These are phyloP conservation scores for Drosophila kanapiae DNA, from an alignment of 1,140 invertebrate species.

Conservation along the genomic window DNA sequence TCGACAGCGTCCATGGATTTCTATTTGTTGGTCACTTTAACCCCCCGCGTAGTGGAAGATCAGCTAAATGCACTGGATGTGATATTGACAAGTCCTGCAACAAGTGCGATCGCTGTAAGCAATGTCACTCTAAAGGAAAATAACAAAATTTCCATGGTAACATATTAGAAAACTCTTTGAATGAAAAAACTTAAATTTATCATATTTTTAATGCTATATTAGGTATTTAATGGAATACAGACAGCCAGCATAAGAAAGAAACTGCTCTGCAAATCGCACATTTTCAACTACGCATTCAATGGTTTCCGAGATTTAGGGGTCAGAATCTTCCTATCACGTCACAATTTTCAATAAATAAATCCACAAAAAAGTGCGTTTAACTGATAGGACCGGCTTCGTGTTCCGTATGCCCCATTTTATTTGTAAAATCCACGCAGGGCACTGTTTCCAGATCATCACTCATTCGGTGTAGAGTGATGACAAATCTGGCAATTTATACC, in stretches of 20 bases:
- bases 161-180: not conserved
- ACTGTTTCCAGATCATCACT: no score
- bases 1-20: slow-evolving; percentile 37
- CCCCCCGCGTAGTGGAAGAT: not conserved
- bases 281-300: no score
- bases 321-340: no score
- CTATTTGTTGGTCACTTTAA: slow-evolving; percentile 41
- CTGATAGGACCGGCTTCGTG: no score
- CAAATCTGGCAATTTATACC: no score
- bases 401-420: no score
- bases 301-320: no score
- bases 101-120: not conserved
- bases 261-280: not conserved
- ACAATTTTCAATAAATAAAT: no score
- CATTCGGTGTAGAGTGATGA: no score
- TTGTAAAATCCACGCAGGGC: no score
- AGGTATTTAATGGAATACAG: not conserved
- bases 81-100: not conserved
- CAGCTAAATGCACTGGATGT: not conserved
- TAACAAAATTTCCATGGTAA: not conserved
- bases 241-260: not conserved
- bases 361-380: no score
- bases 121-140: not conserved
- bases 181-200: not conserved
- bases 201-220: no score